Evolutionary conservation across 2,797 vertebrate genomes (phyloP).

Genomic region (Acipenser transmontanus): DNA sequence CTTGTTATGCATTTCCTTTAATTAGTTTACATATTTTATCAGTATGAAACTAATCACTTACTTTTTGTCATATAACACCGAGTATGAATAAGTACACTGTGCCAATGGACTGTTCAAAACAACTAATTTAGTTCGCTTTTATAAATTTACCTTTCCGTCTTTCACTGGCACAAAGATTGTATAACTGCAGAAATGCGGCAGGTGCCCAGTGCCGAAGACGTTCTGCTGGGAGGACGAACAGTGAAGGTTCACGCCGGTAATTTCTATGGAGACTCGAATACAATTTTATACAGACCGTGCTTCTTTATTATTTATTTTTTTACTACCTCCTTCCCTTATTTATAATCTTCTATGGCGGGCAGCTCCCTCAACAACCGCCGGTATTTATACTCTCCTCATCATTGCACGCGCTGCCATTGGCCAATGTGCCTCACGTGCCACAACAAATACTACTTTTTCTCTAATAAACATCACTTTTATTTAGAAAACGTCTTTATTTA

Average conservation of each 20-base stretch:
- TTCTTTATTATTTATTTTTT: constrained; percentile 13
- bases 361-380: constrained; percentile 39
- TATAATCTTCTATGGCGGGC: constrained; percentile 38
- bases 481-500: too few species aligned
- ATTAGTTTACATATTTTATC: too few species aligned
- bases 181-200: constrained; percentile 36
- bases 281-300: neutral
- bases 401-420: constrained; percentile 47
- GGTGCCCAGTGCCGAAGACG: constrained; percentile 26
- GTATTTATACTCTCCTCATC: constrained; percentile 49
- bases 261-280: constrained; percentile 13
- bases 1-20: neutral
- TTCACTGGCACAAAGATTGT: constrained; percentile 32
- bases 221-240: constrained; percentile 28
- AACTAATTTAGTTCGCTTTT: constrained; percentile 15
- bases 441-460: constrained; percentile 18
- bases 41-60: too few species aligned
- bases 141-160: constrained; percentile 43
- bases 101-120: constrained; percentile 8
- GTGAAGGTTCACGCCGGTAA: constrained; percentile 10
- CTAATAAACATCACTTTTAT: too few species aligned
- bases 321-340: constrained; percentile 15
- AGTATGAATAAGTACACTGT: constrained; percentile 3
- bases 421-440: constrained; percentile 34
- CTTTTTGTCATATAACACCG: too few species aligned